Conservation (phyloP, 2,888 invertebrate genomes). For the Macrosiphum euphorbiae region DNA sequence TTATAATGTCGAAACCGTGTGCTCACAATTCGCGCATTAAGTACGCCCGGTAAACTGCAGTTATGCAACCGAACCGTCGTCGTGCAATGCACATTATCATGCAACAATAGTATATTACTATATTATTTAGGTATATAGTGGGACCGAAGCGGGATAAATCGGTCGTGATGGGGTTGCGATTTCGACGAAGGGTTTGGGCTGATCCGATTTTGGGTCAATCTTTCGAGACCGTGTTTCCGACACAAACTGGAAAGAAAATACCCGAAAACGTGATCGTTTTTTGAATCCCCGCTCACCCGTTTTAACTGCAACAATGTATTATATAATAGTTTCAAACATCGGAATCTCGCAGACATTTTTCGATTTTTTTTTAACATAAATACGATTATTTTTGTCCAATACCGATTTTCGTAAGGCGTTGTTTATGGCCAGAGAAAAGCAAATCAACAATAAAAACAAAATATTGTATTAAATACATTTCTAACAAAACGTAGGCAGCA, state of each 20-base stretch:
- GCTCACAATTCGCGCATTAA: not conserved
- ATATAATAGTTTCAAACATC: no score
- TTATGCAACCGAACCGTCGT: conserved; percentile 5
- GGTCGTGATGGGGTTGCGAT: not conserved
- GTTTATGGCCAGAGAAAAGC: no score
- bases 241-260: not conserved
- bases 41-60: not conserved
- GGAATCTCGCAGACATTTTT: not conserved
- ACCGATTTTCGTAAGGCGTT: no score
- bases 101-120: not conserved
- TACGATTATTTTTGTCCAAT: no score
- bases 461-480: no score
- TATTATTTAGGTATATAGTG: not conserved
- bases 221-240: not conserved
- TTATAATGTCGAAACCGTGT: not conserved
- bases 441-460: no score
- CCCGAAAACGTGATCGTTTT: not conserved
- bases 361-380: not conserved
- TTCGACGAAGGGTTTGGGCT: not conserved
- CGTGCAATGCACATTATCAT: not conserved
- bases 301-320: not conserved
- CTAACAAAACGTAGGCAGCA: no score
- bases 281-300: no score
- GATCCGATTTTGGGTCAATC: not conserved
- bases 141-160: not conserved